These are phyloP conservation scores for Chromoteleia sp. DNA, from an alignment of 2,888 invertebrate species.

Conservation along the genomic window DNA sequence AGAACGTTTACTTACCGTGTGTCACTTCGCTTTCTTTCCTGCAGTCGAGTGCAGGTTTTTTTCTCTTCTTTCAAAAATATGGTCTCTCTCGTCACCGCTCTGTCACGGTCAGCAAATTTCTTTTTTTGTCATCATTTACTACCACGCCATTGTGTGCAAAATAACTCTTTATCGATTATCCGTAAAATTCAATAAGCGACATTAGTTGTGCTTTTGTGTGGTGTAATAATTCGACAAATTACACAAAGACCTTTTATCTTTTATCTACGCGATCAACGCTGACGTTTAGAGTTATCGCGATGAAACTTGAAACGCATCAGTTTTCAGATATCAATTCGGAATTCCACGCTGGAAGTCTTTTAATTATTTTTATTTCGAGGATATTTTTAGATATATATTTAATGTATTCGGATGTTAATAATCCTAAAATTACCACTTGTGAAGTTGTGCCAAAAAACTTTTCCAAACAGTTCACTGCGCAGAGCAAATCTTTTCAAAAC, in stretches of 20 bases:
- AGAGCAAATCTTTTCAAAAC: too few species aligned
- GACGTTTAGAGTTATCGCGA: neutral
- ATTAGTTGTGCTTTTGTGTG: constrained; percentile 24
- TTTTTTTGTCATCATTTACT: constrained; percentile 8
- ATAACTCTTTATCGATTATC: constrained; percentile 36
- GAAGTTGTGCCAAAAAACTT: too few species aligned
- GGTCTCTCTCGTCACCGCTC: neutral
- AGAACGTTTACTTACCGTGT: constrained; percentile 29
- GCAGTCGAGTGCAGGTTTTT: neutral
- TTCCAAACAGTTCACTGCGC: too few species aligned
- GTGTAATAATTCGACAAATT: constrained; percentile 23
- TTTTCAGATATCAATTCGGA: too few species aligned
- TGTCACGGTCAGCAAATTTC: neutral
- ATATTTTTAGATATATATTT: too few species aligned
- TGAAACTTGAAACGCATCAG: too few species aligned
- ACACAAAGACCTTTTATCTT: constrained; percentile 18
- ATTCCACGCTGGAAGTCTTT: too few species aligned
- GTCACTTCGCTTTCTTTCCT: constrained; percentile 11
- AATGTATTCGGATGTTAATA: too few species aligned
- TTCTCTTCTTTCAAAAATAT: neutral
- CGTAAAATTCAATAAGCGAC: constrained; percentile 22
- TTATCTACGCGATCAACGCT: neutral
- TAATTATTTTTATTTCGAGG: too few species aligned
- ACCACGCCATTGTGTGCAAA: constrained; percentile 21
- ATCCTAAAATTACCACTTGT: too few species aligned